Evolutionary conservation across 2,888 invertebrate species (phyloP).

Genomic region (Tuta absoluta): DNA sequence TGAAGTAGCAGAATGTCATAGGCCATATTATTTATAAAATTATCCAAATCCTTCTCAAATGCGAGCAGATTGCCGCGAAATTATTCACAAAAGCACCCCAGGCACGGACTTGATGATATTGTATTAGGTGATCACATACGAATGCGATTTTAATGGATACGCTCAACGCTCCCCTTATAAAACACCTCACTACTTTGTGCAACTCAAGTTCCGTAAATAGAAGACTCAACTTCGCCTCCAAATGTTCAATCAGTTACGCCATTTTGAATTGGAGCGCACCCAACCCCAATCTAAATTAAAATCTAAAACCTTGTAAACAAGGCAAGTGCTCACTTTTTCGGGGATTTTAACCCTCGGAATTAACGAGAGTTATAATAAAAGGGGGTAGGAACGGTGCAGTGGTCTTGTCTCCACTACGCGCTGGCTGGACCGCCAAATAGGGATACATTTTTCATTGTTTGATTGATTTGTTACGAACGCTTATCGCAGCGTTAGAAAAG

Average conservation of each 20-base stretch:
- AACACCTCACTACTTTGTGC: conserved; percentile 35
- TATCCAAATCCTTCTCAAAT: conserved; percentile 71
- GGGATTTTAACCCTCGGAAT: conserved; percentile 81
- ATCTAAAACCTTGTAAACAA: conserved; percentile 83
- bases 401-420: conserved; percentile 54
- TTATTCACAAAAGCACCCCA: conserved; percentile 78
- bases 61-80: conserved; percentile 79
- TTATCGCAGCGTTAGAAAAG: neutral
- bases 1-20: neutral
- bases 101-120: conserved; percentile 79
- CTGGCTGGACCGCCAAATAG: conserved; percentile 9
- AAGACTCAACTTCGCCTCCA: conserved; percentile 51
- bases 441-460: conserved; percentile 24
- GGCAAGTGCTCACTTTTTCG: conserved; percentile 83
- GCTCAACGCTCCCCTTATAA: conserved; percentile 49
- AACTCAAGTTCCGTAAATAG: conserved; percentile 46
- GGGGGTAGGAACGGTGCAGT: conserved; percentile 57
- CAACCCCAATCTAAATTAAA: conserved; percentile 83
- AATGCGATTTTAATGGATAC: conserved; percentile 81
- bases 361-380: conserved; percentile 75
- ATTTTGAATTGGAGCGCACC: conserved; percentile 45
- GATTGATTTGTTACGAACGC: conserved; percentile 11
- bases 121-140: conserved; percentile 82
- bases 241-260: conserved; percentile 55
- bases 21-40: conserved; percentile 47